Evolutionary conservation across 2,797 vertebrate genomes (phyloP).

Genomic region (Lutjanus argentimaculatus): DNA sequence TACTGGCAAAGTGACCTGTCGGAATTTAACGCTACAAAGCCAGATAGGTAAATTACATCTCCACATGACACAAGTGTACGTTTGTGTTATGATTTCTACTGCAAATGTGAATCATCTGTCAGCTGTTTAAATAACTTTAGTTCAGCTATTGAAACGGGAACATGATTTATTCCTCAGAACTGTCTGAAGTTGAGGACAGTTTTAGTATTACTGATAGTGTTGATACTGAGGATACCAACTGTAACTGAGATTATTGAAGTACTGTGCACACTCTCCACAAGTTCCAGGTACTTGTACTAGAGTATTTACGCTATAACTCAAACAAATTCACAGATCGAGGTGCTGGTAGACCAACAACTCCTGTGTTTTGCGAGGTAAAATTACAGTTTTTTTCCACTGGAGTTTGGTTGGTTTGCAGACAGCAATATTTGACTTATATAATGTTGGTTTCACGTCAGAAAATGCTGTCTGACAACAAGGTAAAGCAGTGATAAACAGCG

Average conservation of each 20-base stretch:
- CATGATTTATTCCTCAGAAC: background rate
- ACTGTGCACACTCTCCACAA: background rate
- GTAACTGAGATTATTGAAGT: background rate
- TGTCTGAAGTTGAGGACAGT: background rate
- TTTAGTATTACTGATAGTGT: background rate
- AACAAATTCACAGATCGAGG: too few relatives aligned
- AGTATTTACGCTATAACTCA: too few relatives aligned
- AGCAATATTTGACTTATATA: too few relatives aligned
- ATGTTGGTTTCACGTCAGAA: too few relatives aligned
- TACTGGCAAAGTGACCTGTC: conserved; percentile 55
- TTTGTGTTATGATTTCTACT: conserved; percentile 22
- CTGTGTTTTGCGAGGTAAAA: too few relatives aligned
- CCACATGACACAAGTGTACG: conserved; percentile 48
- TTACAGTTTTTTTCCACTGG: too few relatives aligned
- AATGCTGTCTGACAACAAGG: too few relatives aligned
- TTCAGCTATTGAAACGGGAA: conserved; percentile 4
- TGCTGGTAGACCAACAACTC: too few relatives aligned
- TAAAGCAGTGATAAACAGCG: too few relatives aligned
- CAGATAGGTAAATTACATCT: conserved; percentile 67
- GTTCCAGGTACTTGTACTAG: too few relatives aligned
- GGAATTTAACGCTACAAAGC: conserved; percentile 48
- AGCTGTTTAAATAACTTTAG: conserved; percentile 11
- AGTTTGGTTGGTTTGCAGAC: too few relatives aligned
- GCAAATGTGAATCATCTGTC: conserved; percentile 18
- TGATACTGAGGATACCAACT: background rate